Evolutionary conservation across 1,140 invertebrate genomes (phyloP), one percentile per base, ranked within the genome.

Genomic region (Drosophila mauritiana): DNA sequence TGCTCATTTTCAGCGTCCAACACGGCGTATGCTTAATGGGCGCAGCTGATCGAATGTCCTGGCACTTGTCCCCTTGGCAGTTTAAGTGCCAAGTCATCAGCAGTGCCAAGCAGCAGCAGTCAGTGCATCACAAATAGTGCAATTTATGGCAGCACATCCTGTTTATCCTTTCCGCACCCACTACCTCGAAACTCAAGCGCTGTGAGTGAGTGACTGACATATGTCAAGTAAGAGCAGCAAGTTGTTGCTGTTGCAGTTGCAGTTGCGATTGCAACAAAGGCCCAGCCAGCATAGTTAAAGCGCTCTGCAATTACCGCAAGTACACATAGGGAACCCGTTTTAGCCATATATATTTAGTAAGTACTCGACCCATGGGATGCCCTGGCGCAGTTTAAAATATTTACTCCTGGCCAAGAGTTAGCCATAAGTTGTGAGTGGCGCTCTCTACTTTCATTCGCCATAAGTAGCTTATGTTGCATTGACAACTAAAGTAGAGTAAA

Each of bases 251-350:
- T 56, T 64, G 63, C 76, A 69, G 48, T 53, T 76, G 43, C 78
- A 69, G 53, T 56, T 76, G 43, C 78, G 4, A 3, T 45, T 45
- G 42, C 42, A 45, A 79, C 58, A 54, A 54, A 54, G 52, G 17
- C 36, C 20, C 49, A 73, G 54, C 40, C 40, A 62, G 70, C 67
- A 79, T 82, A 69, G 75, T 82, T 83, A 79, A 86, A 86, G 79
- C 78, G 83, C 70, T 88, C 51, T 64, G 83, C 78, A 86, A 86
- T 86, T 86, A 86, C 75, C 63, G 67, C 75, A 86, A 86, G 83
- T 88, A 79, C 78, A 79, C 78, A 72, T 57, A 75, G 39, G 52
- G 36, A 13, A 46, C 45, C 45, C 48, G 45, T 56, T 22, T 22
- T n/a, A 13, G 27, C 27, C 27, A 27, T 8, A 31, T 31, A 31